Evolutionary conservation across 92 coral and sea anemone genomes (phyloP).

Genomic region (Pocillopora meandrina): DNA sequence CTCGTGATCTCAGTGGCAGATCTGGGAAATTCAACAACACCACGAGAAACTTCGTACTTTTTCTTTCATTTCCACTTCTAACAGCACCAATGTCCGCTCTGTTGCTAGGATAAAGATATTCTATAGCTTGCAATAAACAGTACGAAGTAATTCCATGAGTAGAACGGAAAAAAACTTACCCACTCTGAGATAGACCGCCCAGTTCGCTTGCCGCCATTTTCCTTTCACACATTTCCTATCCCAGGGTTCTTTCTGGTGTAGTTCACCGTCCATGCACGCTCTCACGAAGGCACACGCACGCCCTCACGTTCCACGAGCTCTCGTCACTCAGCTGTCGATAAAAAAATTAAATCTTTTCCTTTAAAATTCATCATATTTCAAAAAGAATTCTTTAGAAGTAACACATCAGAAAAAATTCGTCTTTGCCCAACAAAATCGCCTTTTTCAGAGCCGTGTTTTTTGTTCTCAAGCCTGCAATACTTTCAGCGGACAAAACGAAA

Average conservation of each 20-base stretch:
- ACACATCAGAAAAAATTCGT: no score
- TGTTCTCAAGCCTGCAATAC: no score
- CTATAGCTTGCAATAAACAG: no score
- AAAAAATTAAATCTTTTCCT: no score
- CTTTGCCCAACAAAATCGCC: no score
- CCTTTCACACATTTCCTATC: slow-evolving; percentile 11
- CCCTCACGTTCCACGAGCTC: not conserved
- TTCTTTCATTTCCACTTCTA: not conserved
- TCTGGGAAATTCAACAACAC: not conserved
- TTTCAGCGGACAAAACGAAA: no score
- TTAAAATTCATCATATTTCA: no score
- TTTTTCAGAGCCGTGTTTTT: no score
- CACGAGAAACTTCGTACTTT: not conserved
- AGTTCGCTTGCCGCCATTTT: slow-evolving; percentile 38
- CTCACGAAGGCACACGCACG: no score
- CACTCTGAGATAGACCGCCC: not conserved
- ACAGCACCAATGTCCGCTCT: not conserved
- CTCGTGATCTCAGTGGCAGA: no score
- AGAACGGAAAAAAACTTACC: slow-evolving; percentile 18
- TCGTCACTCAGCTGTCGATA: no score
- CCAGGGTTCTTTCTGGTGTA: slow-evolving; percentile 10
- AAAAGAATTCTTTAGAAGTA: not conserved
- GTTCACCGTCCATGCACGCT: no score
- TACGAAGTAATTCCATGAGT: not conserved
- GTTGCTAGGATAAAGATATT: not conserved